phyloP scores from a whole-genome alignment of 2,797 vertebrate genomes.

The Chelidonichthys spinosus region DNA sequence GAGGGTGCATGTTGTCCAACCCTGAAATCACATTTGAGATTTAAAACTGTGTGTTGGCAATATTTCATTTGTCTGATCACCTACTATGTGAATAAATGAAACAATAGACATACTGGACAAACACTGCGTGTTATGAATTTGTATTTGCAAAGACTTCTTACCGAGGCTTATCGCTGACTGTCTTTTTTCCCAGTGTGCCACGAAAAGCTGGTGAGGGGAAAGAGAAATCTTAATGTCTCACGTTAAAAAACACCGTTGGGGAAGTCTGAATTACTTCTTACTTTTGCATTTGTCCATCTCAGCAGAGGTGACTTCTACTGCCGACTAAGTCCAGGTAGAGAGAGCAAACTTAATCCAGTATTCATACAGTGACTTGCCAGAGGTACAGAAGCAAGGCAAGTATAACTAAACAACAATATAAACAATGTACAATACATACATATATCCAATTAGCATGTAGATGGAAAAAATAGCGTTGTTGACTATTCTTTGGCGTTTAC shows the following conservation, averaged over 20 bases:
- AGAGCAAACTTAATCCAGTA: neutral
- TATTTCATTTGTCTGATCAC: neutral
- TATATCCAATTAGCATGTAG: neutral
- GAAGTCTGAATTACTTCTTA: slow-evolving; percentile 8
- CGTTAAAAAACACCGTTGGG: neutral
- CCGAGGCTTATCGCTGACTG: neutral
- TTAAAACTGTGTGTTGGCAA: neutral
- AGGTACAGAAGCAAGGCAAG: neutral
- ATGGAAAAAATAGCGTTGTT: neutral
- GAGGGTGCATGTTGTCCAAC: neutral
- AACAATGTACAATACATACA: neutral
- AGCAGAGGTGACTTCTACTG: slow-evolving; percentile 4
- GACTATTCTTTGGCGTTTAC: slow-evolving; percentile 16
- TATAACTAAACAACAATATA: neutral
- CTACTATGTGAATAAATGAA: neutral
- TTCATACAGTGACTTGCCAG: neutral
- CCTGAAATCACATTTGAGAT: slow-evolving; percentile 32
- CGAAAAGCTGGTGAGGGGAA: neutral
- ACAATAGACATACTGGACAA: neutral
- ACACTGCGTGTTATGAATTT: neutral
- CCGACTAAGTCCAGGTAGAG: neutral
- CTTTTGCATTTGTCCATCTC: slow-evolving; percentile 8
- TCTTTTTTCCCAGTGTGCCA: neutral
- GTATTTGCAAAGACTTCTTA: slow-evolving; percentile 13
- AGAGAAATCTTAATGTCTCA: neutral